phyloP scores from a whole-genome alignment of 2,888 invertebrate genomes.

The Cryptophagus acutangulus region DNA sequence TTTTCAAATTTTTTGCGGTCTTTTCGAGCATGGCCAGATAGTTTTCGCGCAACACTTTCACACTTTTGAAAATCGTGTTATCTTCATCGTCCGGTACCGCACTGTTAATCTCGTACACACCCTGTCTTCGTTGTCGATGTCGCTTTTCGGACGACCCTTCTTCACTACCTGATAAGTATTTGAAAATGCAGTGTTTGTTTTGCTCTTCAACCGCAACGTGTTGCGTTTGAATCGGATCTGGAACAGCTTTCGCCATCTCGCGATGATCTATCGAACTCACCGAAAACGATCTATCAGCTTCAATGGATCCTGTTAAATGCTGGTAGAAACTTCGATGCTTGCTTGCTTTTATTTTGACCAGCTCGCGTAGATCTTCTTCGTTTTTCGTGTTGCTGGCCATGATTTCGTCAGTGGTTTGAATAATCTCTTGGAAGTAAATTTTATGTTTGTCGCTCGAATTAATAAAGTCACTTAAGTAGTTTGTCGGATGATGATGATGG shows the following conservation, averaged over 20 bases:
- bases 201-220: not conserved
- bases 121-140: constrained; percentile 41
- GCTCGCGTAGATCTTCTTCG: constrained; percentile 30
- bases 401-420: constrained; percentile 9
- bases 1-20: constrained; percentile 28
- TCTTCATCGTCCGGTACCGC: constrained; percentile 21
- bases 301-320: constrained; percentile 26
- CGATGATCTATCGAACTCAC: constrained; percentile 10
- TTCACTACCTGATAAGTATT: constrained; percentile 17
- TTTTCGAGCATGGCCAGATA: constrained; percentile 41
- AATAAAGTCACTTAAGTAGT: too few relatives aligned
- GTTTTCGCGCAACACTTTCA: constrained; percentile 39
- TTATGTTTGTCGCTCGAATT: not conserved
- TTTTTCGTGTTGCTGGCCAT: constrained; percentile 19
- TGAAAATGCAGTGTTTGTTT: constrained; percentile 3
- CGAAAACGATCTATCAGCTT: constrained; percentile 7
- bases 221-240: constrained; percentile 6
- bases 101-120: constrained; percentile 33
- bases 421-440: constrained; percentile 15
- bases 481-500: not conserved
- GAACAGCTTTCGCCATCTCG: constrained; percentile 30
- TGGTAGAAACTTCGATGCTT: constrained; percentile 39
- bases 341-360: constrained; percentile 38
- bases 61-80: constrained; percentile 36
- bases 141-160: constrained; percentile 19